Percentiles rank a stretch among this genome's conserved stretches.
These are phyloP conservation scores for Diaphora mendica DNA, from an alignment of 2,888 invertebrate genomes.

Conservation along the genomic window DNA sequence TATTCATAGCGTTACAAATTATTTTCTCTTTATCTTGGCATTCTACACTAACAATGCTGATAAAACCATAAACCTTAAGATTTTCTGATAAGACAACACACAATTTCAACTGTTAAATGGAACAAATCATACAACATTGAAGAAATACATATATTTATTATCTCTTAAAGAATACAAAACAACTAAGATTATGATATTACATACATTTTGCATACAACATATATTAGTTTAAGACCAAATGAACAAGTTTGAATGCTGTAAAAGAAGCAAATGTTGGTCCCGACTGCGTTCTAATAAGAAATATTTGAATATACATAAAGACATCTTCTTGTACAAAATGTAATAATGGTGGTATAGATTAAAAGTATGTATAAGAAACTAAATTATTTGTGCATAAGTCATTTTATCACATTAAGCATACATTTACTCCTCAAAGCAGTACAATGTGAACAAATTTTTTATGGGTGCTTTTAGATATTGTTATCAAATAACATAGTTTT, in stretches of 20 bases:
- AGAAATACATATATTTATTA: constrained; percentile 57
- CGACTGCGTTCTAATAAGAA: constrained; percentile 40
- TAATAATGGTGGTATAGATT: constrained; percentile 41
- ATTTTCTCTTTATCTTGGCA: constrained; percentile 33
- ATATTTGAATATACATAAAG: constrained; percentile 50
- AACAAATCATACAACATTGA: constrained; percentile 46
- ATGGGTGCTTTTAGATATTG: constrained; percentile 34
- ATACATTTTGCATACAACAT: constrained; percentile 57
- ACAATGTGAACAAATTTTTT: constrained; percentile 41
- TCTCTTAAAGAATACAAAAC: constrained; percentile 63
- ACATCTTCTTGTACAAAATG: constrained; percentile 26
- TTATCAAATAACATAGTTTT: constrained; percentile 36
- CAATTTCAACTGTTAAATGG: constrained; percentile 13
- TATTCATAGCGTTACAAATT: constrained; percentile 21
- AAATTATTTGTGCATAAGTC: constrained; percentile 39
- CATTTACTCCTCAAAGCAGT: constrained; percentile 3
- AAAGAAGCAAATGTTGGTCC: constrained; percentile 52
- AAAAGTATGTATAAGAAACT: constrained; percentile 41
- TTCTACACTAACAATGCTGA: constrained; percentile 35
- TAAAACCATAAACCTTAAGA: constrained; percentile 44
- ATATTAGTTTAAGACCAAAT: constrained; percentile 48
- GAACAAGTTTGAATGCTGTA: constrained; percentile 39
- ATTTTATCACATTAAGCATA: constrained; percentile 33
- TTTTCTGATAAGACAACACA: constrained; percentile 40
- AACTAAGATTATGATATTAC: constrained; percentile 63